Percentiles rank a stretch among this genome's conserved stretches.
Evolutionary conservation across 2,888 invertebrate species (phyloP).

Genomic region (Myopa testacea): DNA sequence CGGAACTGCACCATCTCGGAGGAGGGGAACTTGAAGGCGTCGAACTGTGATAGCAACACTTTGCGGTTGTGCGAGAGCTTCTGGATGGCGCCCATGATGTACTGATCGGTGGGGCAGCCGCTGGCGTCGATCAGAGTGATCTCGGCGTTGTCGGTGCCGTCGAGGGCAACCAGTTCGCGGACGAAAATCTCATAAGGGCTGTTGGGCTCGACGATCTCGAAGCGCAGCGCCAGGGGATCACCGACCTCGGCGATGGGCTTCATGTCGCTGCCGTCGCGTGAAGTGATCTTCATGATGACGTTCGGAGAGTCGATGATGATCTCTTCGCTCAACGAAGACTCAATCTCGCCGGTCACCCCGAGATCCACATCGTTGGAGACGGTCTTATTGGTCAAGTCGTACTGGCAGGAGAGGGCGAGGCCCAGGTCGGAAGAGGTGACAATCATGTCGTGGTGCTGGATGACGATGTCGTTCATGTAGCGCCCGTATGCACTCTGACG

Average conservation of each 20-base stretch:
- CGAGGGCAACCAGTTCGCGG: slow-evolving; percentile 93
- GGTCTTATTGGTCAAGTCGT: slow-evolving; percentile 93
- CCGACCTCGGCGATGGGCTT: slow-evolving; percentile 92
- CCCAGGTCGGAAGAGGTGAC: slow-evolving; percentile 95
- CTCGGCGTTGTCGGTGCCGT: slow-evolving; percentile 92
- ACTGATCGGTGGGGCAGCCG: slow-evolving; percentile 93
- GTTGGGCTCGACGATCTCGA: slow-evolving; percentile 92
- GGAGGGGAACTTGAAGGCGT: slow-evolving; percentile 96
- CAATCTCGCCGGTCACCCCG: slow-evolving; percentile 89
- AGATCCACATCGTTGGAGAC: slow-evolving; percentile 92
- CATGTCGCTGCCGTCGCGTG: slow-evolving; percentile 85
- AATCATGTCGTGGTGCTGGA: slow-evolving; percentile 95
- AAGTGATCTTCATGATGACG: slow-evolving; percentile 93
- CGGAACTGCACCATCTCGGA: slow-evolving; percentile 96
- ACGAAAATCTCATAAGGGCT: slow-evolving; percentile 96
- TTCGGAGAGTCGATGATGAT: slow-evolving; percentile 94
- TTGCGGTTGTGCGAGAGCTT: slow-evolving; percentile 85
- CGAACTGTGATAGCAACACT: slow-evolving; percentile 90
- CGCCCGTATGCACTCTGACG: slow-evolving; percentile 86
- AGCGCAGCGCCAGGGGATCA: slow-evolving; percentile 89
- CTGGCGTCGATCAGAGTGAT: slow-evolving; percentile 91
- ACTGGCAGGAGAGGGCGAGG: slow-evolving; percentile 92
- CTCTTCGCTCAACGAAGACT: slow-evolving; percentile 87
- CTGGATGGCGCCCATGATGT: slow-evolving; percentile 94
- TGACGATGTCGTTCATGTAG: slow-evolving; percentile 91